Percentiles rank a stretch among this genome's conserved stretches.
These are phyloP conservation scores for Apotomis capreana DNA, from an alignment of 2,888 invertebrate genomes.

Conservation along the genomic window DNA sequence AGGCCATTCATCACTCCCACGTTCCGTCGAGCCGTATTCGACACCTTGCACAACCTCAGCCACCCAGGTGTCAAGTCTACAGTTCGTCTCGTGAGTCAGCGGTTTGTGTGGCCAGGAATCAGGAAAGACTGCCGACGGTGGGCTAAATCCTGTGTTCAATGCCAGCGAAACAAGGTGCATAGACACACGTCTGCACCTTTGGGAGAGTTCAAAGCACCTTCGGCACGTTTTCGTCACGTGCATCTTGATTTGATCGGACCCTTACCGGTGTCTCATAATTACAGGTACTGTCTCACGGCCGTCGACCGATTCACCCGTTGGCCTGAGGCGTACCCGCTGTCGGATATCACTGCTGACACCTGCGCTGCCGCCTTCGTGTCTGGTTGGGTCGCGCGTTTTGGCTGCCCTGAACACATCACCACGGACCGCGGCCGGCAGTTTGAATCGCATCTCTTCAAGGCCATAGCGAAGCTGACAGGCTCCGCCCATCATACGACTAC, in stretches of 20 bases:
- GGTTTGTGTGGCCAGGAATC: slow-evolving; percentile 57
- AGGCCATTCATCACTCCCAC: slow-evolving; percentile 6
- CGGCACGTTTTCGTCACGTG: slow-evolving; percentile 51
- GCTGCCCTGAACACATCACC: too few relatives aligned
- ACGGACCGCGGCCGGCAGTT: too few relatives aligned
- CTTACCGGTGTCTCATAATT: slow-evolving; percentile 44
- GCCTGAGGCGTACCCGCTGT: slow-evolving; percentile 13
- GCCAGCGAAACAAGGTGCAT: slow-evolving; percentile 53
- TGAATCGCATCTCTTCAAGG: too few relatives aligned
- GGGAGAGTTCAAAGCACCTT: slow-evolving; percentile 44
- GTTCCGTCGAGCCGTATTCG: slow-evolving; percentile 25
- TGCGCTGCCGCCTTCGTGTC: slow-evolving; percentile 17
- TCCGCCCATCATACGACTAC: not conserved
- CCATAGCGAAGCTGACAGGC: too few relatives aligned
- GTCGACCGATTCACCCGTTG: slow-evolving; percentile 45
- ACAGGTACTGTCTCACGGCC: slow-evolving; percentile 48
- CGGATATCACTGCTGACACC: slow-evolving; percentile 11
- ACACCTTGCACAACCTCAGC: slow-evolving; percentile 22
- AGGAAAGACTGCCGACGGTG: slow-evolving; percentile 50
- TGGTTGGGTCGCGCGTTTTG: not conserved
- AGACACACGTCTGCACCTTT: slow-evolving; percentile 50
- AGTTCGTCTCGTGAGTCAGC: slow-evolving; percentile 46
- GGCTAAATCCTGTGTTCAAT: slow-evolving; percentile 49
- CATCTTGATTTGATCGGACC: slow-evolving; percentile 55
- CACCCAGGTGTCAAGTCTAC: slow-evolving; percentile 22